Conservation (phyloP, 2,888 invertebrate genomes). For the Folsomia manolachei region DNA sequence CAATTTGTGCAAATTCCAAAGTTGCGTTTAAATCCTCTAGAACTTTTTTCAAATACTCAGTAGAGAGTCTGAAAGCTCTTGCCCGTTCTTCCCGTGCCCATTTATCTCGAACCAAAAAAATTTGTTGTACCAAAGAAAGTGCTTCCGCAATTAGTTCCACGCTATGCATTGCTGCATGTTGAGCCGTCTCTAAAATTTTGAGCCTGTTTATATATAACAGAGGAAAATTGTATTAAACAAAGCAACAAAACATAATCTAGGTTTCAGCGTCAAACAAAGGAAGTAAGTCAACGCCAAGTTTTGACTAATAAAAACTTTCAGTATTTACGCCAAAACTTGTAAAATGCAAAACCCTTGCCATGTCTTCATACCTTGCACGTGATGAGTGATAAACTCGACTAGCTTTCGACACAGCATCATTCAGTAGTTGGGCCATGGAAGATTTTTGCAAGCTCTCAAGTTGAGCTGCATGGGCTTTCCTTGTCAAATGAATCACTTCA, state of each 20-base stretch:
- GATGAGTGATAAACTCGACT: slow-evolving; percentile 15
- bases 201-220: too few species aligned
- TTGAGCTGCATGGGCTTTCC: slow-evolving; percentile 28
- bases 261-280: too few species aligned
- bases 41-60: slow-evolving; percentile 20
- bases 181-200: slow-evolving; percentile 9
- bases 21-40: slow-evolving; percentile 26
- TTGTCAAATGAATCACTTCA: slow-evolving; percentile 30
- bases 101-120: slow-evolving; percentile 23
- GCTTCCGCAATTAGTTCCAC: slow-evolving; percentile 13
- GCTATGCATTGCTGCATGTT: slow-evolving; percentile 18
- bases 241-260: too few species aligned
- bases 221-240: too few species aligned
- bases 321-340: neutral
- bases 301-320: neutral
- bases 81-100: slow-evolving; percentile 24
- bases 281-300: too few species aligned
- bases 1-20: slow-evolving; percentile 22
- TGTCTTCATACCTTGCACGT: slow-evolving; percentile 15
- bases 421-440: slow-evolving; percentile 23
- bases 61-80: slow-evolving; percentile 25
- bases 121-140: slow-evolving; percentile 15
- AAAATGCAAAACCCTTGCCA: too few species aligned
- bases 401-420: slow-evolving; percentile 26
- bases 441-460: slow-evolving; percentile 18